A percentile compares a stretch with the other conserved stretches of the same genome.
Conservation (phyloP, 1,140 invertebrate genomes). For the Bombus fervidus region DNA sequence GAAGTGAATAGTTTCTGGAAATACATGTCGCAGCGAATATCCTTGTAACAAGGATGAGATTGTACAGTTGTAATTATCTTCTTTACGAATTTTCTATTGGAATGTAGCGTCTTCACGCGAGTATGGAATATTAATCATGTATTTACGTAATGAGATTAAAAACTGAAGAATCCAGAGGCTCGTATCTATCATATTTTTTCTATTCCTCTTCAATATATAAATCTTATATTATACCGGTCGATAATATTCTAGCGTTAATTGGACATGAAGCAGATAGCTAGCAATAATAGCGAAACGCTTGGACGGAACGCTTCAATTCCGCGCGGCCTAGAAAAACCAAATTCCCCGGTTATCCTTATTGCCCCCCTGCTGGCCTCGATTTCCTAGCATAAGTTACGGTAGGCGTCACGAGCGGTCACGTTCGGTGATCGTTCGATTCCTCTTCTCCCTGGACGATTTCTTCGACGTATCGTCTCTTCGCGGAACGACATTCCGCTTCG, state of each 20-base stretch:
- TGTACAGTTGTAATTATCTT: too few species aligned
- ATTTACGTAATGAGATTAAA: too few species aligned
- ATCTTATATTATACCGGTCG: neutral
- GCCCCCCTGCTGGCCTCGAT: constrained; percentile 14
- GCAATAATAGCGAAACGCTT: neutral
- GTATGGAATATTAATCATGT: too few species aligned
- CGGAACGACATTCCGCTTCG: constrained; percentile 58
- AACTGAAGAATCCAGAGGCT: too few species aligned
- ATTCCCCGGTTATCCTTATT: constrained; percentile 42
- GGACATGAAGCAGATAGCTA: neutral
- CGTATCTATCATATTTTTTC: too few species aligned
- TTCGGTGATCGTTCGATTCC: constrained; percentile 46
- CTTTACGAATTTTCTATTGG: too few species aligned
- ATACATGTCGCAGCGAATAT: too few species aligned
- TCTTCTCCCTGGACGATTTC: constrained; percentile 42
- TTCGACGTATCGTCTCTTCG: constrained; percentile 48
- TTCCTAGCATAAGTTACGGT: constrained; percentile 32
- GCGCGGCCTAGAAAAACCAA: constrained; percentile 22
- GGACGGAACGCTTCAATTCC: constrained; percentile 28
- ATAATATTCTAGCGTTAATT: constrained; percentile 15
- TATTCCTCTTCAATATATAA: too few species aligned
- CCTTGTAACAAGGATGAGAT: too few species aligned
- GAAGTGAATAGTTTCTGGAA: too few species aligned
- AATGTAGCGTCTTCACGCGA: too few species aligned
- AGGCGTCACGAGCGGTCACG: constrained; percentile 36